Conservation (phyloP, 2,113 vertebrate genomes). For the Crypturellus undulatus region DNA sequence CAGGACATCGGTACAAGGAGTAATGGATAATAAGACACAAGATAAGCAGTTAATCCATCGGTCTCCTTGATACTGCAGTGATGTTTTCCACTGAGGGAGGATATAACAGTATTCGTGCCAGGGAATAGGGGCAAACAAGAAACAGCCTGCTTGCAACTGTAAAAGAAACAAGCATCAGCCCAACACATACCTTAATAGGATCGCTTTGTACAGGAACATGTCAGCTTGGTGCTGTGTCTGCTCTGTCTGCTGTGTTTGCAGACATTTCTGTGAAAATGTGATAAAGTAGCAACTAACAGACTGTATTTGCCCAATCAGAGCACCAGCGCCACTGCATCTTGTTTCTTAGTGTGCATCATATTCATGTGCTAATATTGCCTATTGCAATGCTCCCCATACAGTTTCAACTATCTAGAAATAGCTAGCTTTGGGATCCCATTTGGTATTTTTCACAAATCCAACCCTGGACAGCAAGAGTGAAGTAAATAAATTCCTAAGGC, state of each 20-base stretch:
- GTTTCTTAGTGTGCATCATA: background rate
- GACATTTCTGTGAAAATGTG: background rate
- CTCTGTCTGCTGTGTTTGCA: background rate
- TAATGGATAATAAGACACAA: background rate
- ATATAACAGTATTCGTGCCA: background rate
- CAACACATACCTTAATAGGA: background rate
- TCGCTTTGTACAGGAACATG: background rate
- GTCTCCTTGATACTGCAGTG: background rate
- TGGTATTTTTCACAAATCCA: background rate
- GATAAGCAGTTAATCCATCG: background rate
- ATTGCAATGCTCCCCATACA: background rate
- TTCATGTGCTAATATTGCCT: background rate
- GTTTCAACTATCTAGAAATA: background rate
- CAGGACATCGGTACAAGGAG: background rate
- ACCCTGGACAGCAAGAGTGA: background rate
- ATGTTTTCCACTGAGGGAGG: background rate
- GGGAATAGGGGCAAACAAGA: background rate
- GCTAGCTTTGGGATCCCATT: background rate
- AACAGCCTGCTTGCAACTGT: background rate
- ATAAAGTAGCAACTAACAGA: background rate
- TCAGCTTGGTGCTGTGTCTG: background rate
- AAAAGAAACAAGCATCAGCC: background rate
- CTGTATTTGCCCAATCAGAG: background rate
- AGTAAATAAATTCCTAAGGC: background rate
- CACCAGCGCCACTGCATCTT: background rate